phyloP scores from a whole-genome alignment of 1,140 invertebrate species.

The Olivierus martensii region DNA sequence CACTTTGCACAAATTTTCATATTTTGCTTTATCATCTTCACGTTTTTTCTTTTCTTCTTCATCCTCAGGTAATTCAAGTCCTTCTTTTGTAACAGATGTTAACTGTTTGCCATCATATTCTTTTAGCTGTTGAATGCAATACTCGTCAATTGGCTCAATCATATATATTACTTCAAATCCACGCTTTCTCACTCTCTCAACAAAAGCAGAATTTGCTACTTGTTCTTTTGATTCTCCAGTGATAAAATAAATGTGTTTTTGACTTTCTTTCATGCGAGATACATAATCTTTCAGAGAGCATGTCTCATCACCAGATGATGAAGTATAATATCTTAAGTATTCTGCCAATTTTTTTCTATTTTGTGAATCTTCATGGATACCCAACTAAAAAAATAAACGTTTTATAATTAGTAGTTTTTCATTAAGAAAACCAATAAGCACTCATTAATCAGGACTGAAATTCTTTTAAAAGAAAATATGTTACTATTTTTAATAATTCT shows the following conservation, averaged over 20 bases:
- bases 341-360: conserved; percentile 90
- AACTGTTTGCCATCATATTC: conserved; percentile 94
- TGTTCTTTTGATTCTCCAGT: conserved; percentile 90
- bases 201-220: conserved; percentile 93
- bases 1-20: conserved; percentile 87
- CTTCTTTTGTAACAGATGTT: conserved; percentile 95
- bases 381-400: conserved; percentile 43
- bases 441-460: no score
- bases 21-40: conserved; percentile 89
- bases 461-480: not conserved
- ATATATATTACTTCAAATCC: conserved; percentile 98
- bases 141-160: conserved; percentile 98
- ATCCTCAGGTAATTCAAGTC: conserved; percentile 87
- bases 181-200: conserved; percentile 91
- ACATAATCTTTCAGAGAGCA: conserved; percentile 93
- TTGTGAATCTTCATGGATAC: conserved; percentile 91
- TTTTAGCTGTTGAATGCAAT: conserved; percentile 94
- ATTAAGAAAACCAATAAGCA: no score
- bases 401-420: no score
- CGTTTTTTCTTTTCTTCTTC: conserved; percentile 93
- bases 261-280: conserved; percentile 93
- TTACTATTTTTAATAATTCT: no score
- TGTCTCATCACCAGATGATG: conserved; percentile 82
- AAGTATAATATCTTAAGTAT: conserved; percentile 82
- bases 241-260: conserved; percentile 97